Evolutionary conservation across 2,888 invertebrate species (phyloP).

Genomic region (Euspilapteryx auroguttella): DNA sequence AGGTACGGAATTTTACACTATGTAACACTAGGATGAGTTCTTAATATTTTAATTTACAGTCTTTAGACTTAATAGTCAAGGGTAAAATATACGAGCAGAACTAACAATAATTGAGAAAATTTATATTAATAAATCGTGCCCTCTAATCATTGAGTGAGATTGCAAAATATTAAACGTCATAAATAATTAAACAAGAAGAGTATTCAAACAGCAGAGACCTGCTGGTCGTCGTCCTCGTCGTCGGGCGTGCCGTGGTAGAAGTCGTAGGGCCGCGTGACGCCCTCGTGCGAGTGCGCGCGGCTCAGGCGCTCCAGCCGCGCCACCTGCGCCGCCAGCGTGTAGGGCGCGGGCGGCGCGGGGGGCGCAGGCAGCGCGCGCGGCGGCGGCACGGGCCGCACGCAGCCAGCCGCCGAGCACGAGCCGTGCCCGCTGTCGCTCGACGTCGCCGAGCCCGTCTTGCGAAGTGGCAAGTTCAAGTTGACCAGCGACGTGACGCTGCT

Average conservation of each 20-base stretch:
- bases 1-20: constrained; percentile 48
- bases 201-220: constrained; percentile 55
- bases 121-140: constrained; percentile 47
- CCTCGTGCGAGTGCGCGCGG: constrained; percentile 85
- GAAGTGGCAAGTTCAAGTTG: constrained; percentile 84
- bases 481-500: constrained; percentile 93
- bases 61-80: constrained; percentile 55
- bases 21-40: constrained; percentile 50
- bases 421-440: constrained; percentile 92
- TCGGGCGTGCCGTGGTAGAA: constrained; percentile 62
- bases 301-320: constrained; percentile 80
- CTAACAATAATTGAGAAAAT: constrained; percentile 26
- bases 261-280: constrained; percentile 75
- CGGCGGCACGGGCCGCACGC: constrained; percentile 69
- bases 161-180: constrained; percentile 35
- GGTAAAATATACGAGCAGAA: constrained; percentile 50
- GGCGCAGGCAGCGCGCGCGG: constrained; percentile 66
- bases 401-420: constrained; percentile 62
- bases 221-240: constrained; percentile 56
- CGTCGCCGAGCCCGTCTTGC: constrained; percentile 89
- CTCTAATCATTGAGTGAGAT: constrained; percentile 55
- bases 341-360: constrained; percentile 75
- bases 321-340: constrained; percentile 85
- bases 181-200: constrained; percentile 44
- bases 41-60: constrained; percentile 53